Evolutionary conservation across 92 coral and sea anemone genomes (phyloP).

Genomic region (Porites rus): DNA sequence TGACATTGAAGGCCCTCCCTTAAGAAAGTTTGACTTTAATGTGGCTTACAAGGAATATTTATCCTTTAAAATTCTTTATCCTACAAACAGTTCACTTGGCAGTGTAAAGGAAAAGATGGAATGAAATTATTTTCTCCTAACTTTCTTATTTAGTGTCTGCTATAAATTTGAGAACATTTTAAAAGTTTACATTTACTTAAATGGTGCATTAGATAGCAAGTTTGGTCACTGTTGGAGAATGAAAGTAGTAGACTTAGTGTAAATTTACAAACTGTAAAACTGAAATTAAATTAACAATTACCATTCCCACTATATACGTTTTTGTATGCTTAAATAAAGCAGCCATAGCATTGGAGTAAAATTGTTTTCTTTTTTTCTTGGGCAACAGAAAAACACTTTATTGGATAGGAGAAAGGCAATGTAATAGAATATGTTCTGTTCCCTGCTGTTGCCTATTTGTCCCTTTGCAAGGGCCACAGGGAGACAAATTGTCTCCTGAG

Average conservation of each 20-base stretch:
- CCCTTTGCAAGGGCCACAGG: no score
- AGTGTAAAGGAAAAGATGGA: no score
- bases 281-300: not conserved
- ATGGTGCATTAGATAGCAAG: conserved; percentile 28
- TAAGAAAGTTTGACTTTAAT: not conserved
- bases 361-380: not conserved
- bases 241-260: not conserved
- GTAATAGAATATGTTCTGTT: not conserved
- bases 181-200: not conserved
- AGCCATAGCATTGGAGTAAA: not conserved
- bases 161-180: not conserved
- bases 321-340: no score
- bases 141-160: not conserved
- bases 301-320: not conserved
- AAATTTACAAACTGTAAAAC: conserved; percentile 12
- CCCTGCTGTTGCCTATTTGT: no score
- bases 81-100: not conserved
- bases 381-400: not conserved
- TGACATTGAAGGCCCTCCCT: not conserved
- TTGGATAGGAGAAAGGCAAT: conserved; percentile 1
- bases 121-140: not conserved
- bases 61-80: not conserved
- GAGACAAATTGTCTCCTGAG: no score
- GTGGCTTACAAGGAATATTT: not conserved
- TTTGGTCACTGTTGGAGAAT: not conserved